These are phyloP conservation scores for Drosophila novamexicana DNA, from an alignment of 1,140 invertebrate genomes.

Conservation along the genomic window DNA sequence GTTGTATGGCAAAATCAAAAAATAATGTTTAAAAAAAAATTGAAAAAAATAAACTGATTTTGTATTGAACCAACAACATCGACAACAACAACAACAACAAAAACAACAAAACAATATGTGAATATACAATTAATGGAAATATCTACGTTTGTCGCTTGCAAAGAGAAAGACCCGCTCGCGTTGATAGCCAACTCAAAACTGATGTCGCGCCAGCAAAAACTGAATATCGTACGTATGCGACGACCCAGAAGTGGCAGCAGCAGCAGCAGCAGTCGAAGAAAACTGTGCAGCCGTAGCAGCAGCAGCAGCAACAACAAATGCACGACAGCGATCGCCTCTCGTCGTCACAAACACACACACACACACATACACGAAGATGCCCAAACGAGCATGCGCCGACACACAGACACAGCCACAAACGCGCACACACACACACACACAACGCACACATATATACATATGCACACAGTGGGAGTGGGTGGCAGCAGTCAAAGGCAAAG, in stretches of 20 bases:
- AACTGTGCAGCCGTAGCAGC: constrained; percentile 42
- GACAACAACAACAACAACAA: constrained; percentile 72
- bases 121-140: constrained; percentile 71
- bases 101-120: constrained; percentile 77
- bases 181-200: constrained; percentile 85
- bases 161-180: constrained; percentile 85
- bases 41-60: constrained; percentile 33
- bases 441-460: constrained; percentile 21
- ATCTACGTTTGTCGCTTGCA: constrained; percentile 83
- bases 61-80: constrained; percentile 62
- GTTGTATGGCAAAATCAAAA: constrained; percentile 31
- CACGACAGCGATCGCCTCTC: constrained; percentile 46
- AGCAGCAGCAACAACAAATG: constrained; percentile 27
- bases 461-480: constrained; percentile 52
- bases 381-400: constrained; percentile 45
- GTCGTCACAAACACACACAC: constrained; percentile 38
- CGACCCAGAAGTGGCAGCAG: constrained; percentile 53
- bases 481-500: constrained; percentile 39
- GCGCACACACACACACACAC: constrained; percentile 26
- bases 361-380: constrained; percentile 38
- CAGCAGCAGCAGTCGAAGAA: constrained; percentile 33
- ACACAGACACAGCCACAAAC: constrained; percentile 29
- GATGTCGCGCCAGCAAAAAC: constrained; percentile 81
- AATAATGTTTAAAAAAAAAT: constrained; percentile 38
- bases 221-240: constrained; percentile 70